Conservation (phyloP, 2,113 vertebrate species). For the Clupea harengus region DNA sequence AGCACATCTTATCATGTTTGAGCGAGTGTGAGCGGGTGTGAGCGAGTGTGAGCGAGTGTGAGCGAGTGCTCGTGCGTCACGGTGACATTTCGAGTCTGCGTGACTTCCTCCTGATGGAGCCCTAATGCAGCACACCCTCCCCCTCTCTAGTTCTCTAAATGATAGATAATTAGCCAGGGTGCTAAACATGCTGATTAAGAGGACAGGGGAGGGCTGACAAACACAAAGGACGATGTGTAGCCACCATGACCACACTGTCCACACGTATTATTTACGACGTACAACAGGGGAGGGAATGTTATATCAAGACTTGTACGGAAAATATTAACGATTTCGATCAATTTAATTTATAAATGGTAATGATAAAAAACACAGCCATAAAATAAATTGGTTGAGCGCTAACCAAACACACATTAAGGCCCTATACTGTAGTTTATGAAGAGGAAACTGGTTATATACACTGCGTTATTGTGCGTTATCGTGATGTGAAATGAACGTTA, state of each 20-base stretch:
- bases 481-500: neutral
- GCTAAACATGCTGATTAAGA: constrained; percentile 1
- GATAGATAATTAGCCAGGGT: neutral
- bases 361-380: neutral
- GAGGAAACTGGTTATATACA: too few relatives aligned
- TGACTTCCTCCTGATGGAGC: neutral
- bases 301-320: neutral
- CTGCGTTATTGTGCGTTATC: neutral
- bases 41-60: neutral
- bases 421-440: too few relatives aligned
- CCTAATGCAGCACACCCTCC: neutral
- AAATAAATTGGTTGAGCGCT: too few relatives aligned
- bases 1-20: neutral
- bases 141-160: neutral
- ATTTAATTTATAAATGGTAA: too few relatives aligned
- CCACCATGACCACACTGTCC: neutral
- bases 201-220: neutral
- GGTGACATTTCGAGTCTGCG: neutral
- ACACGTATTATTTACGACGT: neutral
- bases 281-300: neutral
- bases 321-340: neutral
- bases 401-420: too few relatives aligned
- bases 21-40: neutral
- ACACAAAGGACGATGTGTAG: neutral
- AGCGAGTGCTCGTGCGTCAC: neutral